Percentiles rank a stretch among this genome's conserved stretches.
These are phyloP conservation scores for Sinohyriopsis cumingii DNA, from an alignment of 2,888 invertebrate species.

Conservation along the genomic window DNA sequence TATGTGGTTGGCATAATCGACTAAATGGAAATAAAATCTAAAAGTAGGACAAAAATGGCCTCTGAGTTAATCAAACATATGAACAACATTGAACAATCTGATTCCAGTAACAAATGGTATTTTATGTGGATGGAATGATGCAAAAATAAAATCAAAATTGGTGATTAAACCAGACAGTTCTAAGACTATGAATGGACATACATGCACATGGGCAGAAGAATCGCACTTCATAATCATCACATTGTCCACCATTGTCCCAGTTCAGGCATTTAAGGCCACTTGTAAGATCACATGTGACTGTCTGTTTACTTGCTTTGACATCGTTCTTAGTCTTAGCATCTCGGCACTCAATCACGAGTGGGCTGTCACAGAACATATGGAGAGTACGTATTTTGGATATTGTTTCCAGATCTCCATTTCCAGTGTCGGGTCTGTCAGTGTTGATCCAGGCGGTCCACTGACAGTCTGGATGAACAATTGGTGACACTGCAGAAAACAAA, in stretches of 20 bases:
- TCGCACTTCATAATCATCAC: constrained; percentile 67
- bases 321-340: constrained; percentile 79
- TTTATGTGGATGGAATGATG: background rate
- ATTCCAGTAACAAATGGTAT: constrained; percentile 20
- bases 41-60: constrained; percentile 8
- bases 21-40: too few species aligned
- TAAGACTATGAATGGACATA: constrained; percentile 30
- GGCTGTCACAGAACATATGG: constrained; percentile 53
- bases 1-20: too few species aligned
- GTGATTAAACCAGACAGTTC: too few species aligned
- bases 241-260: constrained; percentile 43
- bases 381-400: constrained; percentile 45
- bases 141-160: constrained; percentile 11
- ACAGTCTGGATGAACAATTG: constrained; percentile 50
- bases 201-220: constrained; percentile 74
- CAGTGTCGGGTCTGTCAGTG: constrained; percentile 46
- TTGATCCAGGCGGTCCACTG: constrained; percentile 68
- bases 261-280: constrained; percentile 58
- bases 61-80: background rate
- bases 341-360: constrained; percentile 82
- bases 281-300: constrained; percentile 81
- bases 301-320: constrained; percentile 81
- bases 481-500: constrained; percentile 21
- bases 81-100: constrained; percentile 21
- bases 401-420: constrained; percentile 64